phyloP scores from a whole-genome alignment of 92 coral and sea anemone genomes.

The Epizoanthus fatuus region DNA sequence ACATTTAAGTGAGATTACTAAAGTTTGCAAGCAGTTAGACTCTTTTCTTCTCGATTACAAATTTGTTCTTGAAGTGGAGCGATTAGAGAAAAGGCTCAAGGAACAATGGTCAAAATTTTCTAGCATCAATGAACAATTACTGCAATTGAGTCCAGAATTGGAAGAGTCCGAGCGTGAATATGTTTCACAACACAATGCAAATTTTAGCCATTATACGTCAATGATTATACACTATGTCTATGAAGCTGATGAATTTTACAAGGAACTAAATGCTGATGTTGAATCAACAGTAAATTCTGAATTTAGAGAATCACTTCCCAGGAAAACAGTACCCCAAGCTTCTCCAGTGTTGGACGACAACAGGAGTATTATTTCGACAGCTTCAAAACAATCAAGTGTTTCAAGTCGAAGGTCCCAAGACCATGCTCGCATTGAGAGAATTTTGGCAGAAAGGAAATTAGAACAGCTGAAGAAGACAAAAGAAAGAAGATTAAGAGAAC shows the following conservation, averaged over 20 bases:
- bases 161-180: too few species aligned
- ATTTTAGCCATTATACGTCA: not conserved
- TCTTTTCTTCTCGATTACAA: slow-evolving; percentile 38
- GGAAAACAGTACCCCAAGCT: slow-evolving; percentile 6
- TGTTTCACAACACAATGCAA: not conserved
- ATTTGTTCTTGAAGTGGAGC: slow-evolving; percentile 4
- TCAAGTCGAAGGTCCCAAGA: slow-evolving; percentile 1
- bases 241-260: not conserved
- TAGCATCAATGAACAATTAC: slow-evolving; percentile 15
- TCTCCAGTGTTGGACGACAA: not conserved
- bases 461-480: slow-evolving; percentile 55
- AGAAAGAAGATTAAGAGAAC: slow-evolving; percentile 59
- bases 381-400: slow-evolving; percentile 17
- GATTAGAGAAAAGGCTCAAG: slow-evolving; percentile 6
- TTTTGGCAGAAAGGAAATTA: slow-evolving; percentile 61
- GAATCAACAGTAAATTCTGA: not conserved
- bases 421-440: slow-evolving; percentile 32
- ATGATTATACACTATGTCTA: not conserved
- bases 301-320: slow-evolving; percentile 16
- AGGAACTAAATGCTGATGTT: not conserved
- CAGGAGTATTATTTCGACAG: slow-evolving; percentile 28
- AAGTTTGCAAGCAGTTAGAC: slow-evolving; percentile 36
- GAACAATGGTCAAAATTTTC: slow-evolving; percentile 40
- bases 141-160: not conserved
- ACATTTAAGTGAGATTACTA: slow-evolving; percentile 66